These are phyloP conservation scores for Andricus quercusramuli DNA, from an alignment of 2,888 invertebrate species.

Conservation along the genomic window DNA sequence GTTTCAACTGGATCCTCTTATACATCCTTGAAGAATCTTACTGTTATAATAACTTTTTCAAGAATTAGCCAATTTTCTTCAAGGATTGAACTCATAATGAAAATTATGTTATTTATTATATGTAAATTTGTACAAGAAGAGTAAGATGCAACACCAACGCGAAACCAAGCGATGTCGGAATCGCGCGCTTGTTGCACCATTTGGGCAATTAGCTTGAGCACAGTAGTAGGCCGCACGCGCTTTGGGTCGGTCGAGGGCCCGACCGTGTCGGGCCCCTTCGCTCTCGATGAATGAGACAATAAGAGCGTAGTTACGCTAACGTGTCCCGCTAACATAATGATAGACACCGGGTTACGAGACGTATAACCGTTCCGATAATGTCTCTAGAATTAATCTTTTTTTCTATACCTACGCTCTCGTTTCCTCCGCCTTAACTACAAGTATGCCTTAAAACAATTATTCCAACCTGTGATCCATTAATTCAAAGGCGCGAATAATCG, in stretches of 20 bases:
- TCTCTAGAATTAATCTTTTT: conserved; percentile 5
- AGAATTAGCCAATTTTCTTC: background rate
- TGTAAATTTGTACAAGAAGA: conserved; percentile 9
- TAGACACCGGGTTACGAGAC: conserved; percentile 24
- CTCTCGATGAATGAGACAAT: conserved; percentile 54
- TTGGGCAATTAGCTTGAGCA: conserved; percentile 71
- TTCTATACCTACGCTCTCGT: conserved; percentile 31
- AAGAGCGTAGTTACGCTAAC: conserved; percentile 52
- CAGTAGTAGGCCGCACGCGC: conserved; percentile 69
- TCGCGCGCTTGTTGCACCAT: conserved; percentile 67
- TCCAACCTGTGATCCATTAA: conserved; percentile 28
- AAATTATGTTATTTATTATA: conserved; percentile 1
- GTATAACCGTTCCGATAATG: background rate
- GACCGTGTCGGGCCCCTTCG: conserved; percentile 44
- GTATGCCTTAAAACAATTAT: conserved; percentile 31
- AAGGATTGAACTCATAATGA: background rate
- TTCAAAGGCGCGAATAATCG: conserved; percentile 6
- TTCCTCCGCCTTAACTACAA: conserved; percentile 15
- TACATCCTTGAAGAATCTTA: background rate
- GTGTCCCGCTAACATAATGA: conserved; percentile 48
- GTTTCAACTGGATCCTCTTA: background rate
- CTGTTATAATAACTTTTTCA: background rate
- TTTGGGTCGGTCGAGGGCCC: conserved; percentile 56
- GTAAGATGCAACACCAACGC: conserved; percentile 37
- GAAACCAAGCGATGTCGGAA: conserved; percentile 48